Base-by-base conservation (phyloP, 2,113 vertebrate genomes). In the Phaethon lepturus region DNA sequence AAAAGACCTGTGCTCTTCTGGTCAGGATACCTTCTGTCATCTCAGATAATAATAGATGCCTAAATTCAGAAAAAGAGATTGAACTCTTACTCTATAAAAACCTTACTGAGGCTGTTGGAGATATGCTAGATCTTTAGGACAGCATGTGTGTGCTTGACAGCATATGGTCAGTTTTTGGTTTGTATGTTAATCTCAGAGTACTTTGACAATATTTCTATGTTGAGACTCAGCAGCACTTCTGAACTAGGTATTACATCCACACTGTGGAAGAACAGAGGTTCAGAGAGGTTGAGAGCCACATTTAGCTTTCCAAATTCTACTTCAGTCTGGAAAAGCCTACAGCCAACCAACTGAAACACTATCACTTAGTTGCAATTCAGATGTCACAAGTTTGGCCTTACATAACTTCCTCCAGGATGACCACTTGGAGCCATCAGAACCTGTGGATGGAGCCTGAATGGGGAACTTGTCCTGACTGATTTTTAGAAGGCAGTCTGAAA, bases 151-250 rank as follows among this genome's bases (percentile, higher is more conserved):
- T 38, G 59, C 63, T 38, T 38, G 38, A 38, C 38, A 38, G 38
- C 50, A 42, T 10, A 74, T 4, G 12, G 3, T 23, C 62, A 24
- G 6, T 3, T 81, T 71, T 72, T 40, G 10, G 18, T 16, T 64
- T 85, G 24, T 38, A 29, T 5, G 31, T 67, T 74, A 73, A 58
- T 35, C 52, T 73, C 49, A 40, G 60, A 88, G 19, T 40, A 71
- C 25, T 84, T 81, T n/a, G 52, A 29, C 25, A 55, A 2, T 59
- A 38, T 68, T 94, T 85, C 50, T 79, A 12, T 0, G 0, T 0
- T 52, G 35, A 84, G n/a, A 71, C 17, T 58, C 42, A 38, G 56
- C 33, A 85, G 67, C 14, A 20, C 6, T 71, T 59, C 47, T 72
- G 52, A 28, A 26, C 15, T 42, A 84, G 17, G 25, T 86, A 59